Base-by-base conservation (phyloP, 2,797 vertebrate genomes). In the Galaxias olidus region DNA sequence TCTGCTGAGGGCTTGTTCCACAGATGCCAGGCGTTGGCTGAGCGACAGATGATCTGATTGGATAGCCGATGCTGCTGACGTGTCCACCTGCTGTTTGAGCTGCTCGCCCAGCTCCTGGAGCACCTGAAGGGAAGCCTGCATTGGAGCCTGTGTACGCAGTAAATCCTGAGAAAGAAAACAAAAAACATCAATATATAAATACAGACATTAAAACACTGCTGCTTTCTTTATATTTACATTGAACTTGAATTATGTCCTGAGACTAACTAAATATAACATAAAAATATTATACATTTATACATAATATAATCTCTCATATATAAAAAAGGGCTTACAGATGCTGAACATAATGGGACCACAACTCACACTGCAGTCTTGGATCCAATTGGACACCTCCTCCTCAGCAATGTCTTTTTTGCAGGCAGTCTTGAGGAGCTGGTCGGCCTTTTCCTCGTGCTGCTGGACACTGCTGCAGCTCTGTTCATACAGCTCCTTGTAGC, bases 11-110 rank as follows among this genome's bases (percentile, higher is more conserved):
- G 92, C 86, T 72, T 96, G 94, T 45, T 97, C 94, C 30, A 96
- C 82, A 42, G 80, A 66, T 20, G 82, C 61, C 57, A 98, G 78
- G n/a, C 89, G 93, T 65, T 96, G 96, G 10, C 30, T 90, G 64
- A 99, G 85, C 14, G 94, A 94, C 9, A 95, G 88, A 18, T 92
- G 93, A 64, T 98, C 95, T 0, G 94, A 95, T 10, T 98, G 94
- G 72, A 98, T 91, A 64, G 94, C 86, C 9, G 95, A 92, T 0
- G 93, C 94, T 12, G 96, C 94, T 0, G 95, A 94, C 17, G 92
- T 84, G 46, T 98, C 96, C 76, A 98, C 96, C 74, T 96, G 96
- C 71, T 92, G 91, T 75, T 94, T 96, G 48, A 99, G 92, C 76
- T 98, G 94, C 43, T 97, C 95, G 59, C 95, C 96, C 45, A 98